These are phyloP conservation scores for Oppia nitens DNA, from an alignment of 1,140 invertebrate species.

Conservation along the genomic window DNA sequence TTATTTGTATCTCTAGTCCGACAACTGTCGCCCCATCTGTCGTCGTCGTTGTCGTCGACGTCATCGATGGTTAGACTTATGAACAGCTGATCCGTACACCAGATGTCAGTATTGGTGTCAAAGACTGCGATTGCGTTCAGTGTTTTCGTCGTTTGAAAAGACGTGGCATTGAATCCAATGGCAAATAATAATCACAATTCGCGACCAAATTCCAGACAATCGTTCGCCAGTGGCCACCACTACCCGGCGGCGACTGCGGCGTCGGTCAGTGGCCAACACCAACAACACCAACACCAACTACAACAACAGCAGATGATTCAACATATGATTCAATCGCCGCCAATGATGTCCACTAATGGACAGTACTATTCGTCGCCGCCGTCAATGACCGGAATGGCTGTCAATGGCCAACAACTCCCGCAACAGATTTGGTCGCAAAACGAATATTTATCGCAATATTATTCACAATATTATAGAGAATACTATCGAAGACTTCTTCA, in stretches of 20 bases:
- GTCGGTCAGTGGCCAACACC: not conserved
- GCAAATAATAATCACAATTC: not conserved
- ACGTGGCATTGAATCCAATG: too few relatives aligned
- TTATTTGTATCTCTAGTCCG: too few relatives aligned
- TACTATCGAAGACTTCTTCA: not conserved
- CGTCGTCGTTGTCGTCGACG: too few relatives aligned
- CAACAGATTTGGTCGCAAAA: constrained; percentile 1
- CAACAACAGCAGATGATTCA: not conserved
- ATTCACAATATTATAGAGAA: constrained; percentile 5
- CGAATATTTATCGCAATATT: constrained; percentile 7
- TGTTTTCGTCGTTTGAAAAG: too few relatives aligned
- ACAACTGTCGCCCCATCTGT: too few relatives aligned
- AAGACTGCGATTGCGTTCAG: too few relatives aligned
- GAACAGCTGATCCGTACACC: too few relatives aligned
- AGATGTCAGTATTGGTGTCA: too few relatives aligned
- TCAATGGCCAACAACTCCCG: not conserved
- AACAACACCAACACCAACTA: constrained; percentile 3
- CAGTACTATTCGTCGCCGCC: not conserved
- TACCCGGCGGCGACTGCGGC: not conserved
- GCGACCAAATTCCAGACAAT: not conserved
- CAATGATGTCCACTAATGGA: not conserved
- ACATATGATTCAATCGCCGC: not conserved
- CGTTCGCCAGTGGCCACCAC: not conserved
- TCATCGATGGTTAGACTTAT: too few relatives aligned
- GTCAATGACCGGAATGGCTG: not conserved